These are phyloP conservation scores for Gastracanthus pulcherrimus DNA, from an alignment of 2,888 invertebrate genomes.

Conservation along the genomic window DNA sequence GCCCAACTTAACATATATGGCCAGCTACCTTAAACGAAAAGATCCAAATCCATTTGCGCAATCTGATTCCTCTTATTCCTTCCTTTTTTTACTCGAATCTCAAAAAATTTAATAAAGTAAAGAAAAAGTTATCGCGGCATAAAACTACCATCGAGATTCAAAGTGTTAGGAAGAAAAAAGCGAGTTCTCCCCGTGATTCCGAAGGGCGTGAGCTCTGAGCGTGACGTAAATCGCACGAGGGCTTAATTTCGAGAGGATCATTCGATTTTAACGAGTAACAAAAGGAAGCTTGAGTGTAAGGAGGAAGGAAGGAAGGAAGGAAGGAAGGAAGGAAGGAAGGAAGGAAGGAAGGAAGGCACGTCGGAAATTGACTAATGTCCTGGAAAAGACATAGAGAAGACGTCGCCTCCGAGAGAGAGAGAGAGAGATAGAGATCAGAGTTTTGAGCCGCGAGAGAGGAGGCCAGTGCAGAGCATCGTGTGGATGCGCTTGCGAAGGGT, in stretches of 20 bases:
- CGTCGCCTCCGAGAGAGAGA: conserved; percentile 39
- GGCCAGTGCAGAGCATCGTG: no score
- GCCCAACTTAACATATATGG: background rate
- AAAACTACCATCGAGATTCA: no score
- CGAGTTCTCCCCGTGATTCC: background rate
- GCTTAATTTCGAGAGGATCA: conserved; percentile 31
- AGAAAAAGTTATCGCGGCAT: no score
- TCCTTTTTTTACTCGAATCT: no score
- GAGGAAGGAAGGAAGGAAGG: conserved; percentile 17
- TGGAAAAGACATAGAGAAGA: conserved; percentile 57
- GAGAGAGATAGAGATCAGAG: no score
- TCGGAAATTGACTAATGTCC: conserved; percentile 59
- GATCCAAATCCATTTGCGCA: no score
- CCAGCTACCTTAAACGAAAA: background rate
- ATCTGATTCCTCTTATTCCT: no score
- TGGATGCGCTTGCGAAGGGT: conserved; percentile 18
- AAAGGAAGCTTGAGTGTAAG: conserved; percentile 1
- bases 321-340: background rate
- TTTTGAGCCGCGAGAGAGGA: conserved; percentile 59
- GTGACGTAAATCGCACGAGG: background rate
- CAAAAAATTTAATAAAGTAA: no score
- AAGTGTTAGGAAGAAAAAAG: background rate
- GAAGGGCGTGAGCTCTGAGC: background rate
- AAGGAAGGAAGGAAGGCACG: conserved; percentile 29
- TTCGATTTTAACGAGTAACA: conserved; percentile 48